These are phyloP conservation scores for Dyspetes luteomarginatus DNA, from an alignment of 2,888 invertebrate species.

Conservation along the genomic window DNA sequence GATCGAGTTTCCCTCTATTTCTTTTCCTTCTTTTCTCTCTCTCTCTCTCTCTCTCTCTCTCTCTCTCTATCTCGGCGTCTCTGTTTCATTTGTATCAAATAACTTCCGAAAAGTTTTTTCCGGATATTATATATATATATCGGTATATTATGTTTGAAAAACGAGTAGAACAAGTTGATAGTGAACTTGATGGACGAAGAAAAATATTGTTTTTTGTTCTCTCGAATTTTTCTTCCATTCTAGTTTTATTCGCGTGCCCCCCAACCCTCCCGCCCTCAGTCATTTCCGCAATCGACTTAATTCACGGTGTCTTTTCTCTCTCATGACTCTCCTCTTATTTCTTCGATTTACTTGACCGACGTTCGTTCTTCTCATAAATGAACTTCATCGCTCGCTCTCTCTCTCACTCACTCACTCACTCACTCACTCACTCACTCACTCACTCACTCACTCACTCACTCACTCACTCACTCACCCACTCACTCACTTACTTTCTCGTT, in stretches of 20 bases:
- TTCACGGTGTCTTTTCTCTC: constrained; percentile 53
- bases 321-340: constrained; percentile 25
- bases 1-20: constrained; percentile 32
- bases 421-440: constrained; percentile 13
- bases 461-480: constrained; percentile 46
- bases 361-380: constrained; percentile 43
- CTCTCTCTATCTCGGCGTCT: background rate
- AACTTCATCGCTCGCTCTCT: constrained; percentile 53
- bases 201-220: constrained; percentile 40
- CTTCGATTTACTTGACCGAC: constrained; percentile 39
- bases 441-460: constrained; percentile 20
- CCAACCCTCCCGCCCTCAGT: constrained; percentile 37
- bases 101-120: constrained; percentile 56
- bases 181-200: constrained; percentile 27
- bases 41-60: constrained; percentile 33
- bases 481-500: constrained; percentile 62
- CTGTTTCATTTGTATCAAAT: constrained; percentile 49
- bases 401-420: constrained; percentile 32
- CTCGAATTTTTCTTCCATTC: constrained; percentile 30
- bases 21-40: constrained; percentile 11
- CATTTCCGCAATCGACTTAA: constrained; percentile 63
- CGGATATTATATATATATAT: constrained; percentile 11
- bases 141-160: background rate
- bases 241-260: constrained; percentile 37
- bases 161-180: constrained; percentile 36